Conservation (phyloP, 2,797 vertebrate species). For the Hapalemur alaotrensis region DNA sequence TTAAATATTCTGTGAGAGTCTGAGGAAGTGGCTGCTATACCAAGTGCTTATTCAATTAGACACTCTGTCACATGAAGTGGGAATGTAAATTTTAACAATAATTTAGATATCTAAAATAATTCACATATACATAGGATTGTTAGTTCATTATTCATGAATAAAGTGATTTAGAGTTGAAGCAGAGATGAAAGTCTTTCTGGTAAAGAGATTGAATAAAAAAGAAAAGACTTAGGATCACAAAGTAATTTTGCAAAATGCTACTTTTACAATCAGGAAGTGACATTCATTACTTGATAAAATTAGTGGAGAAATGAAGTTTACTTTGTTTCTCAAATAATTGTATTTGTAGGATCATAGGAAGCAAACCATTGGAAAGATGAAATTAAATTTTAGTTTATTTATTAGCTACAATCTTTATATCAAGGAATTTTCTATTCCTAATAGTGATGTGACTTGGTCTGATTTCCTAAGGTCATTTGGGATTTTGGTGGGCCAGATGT, state of each 20-base stretch:
- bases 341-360: slow-evolving; percentile 52
- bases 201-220: slow-evolving; percentile 67
- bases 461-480: neutral
- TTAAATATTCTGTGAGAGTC: slow-evolving; percentile 53
- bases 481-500: neutral
- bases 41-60: slow-evolving; percentile 45
- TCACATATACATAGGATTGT: slow-evolving; percentile 65
- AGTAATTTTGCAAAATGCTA: slow-evolving; percentile 78
- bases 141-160: slow-evolving; percentile 76
- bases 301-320: slow-evolving; percentile 67
- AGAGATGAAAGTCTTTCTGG: slow-evolving; percentile 69
- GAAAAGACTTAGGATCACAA: slow-evolving; percentile 66
- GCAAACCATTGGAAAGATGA: slow-evolving; percentile 52
- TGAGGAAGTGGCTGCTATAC: slow-evolving; percentile 34
- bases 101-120: slow-evolving; percentile 74
- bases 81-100: slow-evolving; percentile 69
- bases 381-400: slow-evolving; percentile 43
- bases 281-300: slow-evolving; percentile 77
- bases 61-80: slow-evolving; percentile 31
- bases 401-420: neutral
- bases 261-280: slow-evolving; percentile 70
- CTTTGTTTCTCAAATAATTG: slow-evolving; percentile 67
- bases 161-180: slow-evolving; percentile 67
- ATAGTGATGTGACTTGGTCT: neutral
- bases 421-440: neutral